Evolutionary conservation across 2,888 invertebrate species (phyloP).

Genomic region (Lapara coniferarum): DNA sequence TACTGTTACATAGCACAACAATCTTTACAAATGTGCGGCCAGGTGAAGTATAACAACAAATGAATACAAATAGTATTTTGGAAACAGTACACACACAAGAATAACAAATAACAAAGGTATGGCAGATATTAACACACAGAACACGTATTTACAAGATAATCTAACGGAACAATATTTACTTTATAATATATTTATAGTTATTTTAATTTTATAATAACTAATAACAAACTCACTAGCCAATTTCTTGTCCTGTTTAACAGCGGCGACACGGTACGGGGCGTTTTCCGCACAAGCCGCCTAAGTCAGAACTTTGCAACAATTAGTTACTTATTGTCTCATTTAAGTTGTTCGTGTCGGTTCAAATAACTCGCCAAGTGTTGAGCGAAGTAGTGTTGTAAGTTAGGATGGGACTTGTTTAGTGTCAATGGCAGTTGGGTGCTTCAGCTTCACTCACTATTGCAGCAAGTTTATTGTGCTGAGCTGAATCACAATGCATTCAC

Average conservation of each 20-base stretch:
- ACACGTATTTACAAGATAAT: too few species aligned
- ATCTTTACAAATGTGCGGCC: too few species aligned
- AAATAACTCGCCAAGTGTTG: constrained; percentile 51
- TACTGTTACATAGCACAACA: too few species aligned
- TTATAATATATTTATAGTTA: too few species aligned
- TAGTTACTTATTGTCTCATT: constrained; percentile 60
- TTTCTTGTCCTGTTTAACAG: not conserved
- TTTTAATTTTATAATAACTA: too few species aligned
- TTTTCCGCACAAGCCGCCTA: constrained; percentile 41
- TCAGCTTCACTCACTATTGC: constrained; percentile 51
- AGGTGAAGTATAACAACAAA: too few species aligned
- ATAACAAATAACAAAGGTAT: too few species aligned
- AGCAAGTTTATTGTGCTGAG: constrained; percentile 50
- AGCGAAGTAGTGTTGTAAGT: constrained; percentile 50
- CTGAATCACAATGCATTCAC: constrained; percentile 52
- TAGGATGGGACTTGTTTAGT: constrained; percentile 60
- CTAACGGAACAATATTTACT: too few species aligned
- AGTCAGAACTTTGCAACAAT: constrained; percentile 50
- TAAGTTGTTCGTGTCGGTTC: constrained; percentile 50
- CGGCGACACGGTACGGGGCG: constrained; percentile 29
- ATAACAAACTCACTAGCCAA: not conserved
- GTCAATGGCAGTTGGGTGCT: constrained; percentile 59
- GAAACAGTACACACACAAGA: too few species aligned
- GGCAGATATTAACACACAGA: too few species aligned
- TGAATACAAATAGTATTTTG: too few species aligned